A percentile compares a stretch with the other conserved stretches of the same genome.
These are phyloP conservation scores for Sesia apiformis DNA, from an alignment of 2,888 invertebrate genomes.

Conservation along the genomic window DNA sequence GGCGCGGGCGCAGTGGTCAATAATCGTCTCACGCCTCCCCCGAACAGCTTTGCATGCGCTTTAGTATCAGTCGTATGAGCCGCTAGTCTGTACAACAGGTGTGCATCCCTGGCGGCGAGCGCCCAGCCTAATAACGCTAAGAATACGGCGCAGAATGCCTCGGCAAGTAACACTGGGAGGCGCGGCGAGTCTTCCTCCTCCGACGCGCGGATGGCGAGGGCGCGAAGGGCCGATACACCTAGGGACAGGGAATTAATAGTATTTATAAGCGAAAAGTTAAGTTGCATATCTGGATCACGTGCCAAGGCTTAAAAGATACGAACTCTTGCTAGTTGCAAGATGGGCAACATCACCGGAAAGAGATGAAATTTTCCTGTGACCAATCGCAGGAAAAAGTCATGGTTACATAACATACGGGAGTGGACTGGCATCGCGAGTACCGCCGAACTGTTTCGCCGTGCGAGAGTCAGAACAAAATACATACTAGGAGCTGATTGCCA, in stretches of 20 bases:
- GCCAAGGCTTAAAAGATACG: too few relatives aligned
- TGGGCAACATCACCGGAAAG: too few relatives aligned
- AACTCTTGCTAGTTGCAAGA: too few relatives aligned
- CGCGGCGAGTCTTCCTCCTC: constrained; percentile 96
- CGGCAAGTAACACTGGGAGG: constrained; percentile 91
- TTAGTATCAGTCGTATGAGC: constrained; percentile 86
- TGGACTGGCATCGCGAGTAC: too few relatives aligned
- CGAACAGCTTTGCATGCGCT: constrained; percentile 89
- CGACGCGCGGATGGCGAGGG: constrained; percentile 92
- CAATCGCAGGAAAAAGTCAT: too few relatives aligned
- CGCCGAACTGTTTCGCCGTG: too few relatives aligned
- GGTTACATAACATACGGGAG: too few relatives aligned
- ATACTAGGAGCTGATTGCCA: too few relatives aligned
- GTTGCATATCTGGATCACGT: too few relatives aligned
- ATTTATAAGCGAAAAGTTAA: too few relatives aligned
- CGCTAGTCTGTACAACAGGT: constrained; percentile 89
- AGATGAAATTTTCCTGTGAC: too few relatives aligned
- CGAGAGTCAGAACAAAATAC: too few relatives aligned
- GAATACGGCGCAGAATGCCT: constrained; percentile 95
- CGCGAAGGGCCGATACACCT: constrained; percentile 92
- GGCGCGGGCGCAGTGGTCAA: constrained; percentile 83
- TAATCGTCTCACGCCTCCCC: constrained; percentile 91
- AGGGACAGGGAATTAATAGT: background rate
- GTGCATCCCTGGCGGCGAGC: constrained; percentile 93
- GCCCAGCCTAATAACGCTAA: constrained; percentile 95